A percentile compares a stretch with the other conserved stretches of the same genome.
Conservation (phyloP, 2,113 vertebrate species). For the Cololabis saira region DNA sequence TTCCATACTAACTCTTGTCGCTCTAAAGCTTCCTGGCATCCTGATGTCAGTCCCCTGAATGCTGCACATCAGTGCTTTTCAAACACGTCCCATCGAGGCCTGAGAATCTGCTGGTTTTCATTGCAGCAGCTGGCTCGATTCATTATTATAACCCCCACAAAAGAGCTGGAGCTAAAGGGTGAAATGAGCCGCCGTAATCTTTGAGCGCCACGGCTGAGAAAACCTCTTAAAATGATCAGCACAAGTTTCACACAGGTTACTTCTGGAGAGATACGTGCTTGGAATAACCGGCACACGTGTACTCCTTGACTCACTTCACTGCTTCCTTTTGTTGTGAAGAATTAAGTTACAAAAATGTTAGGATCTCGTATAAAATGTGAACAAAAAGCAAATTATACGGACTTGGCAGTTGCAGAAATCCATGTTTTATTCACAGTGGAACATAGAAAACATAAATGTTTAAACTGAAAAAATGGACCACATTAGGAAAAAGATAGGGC, state of each 20-base stretch:
- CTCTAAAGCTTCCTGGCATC: constrained; percentile 21
- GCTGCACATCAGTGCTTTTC: constrained; percentile 44
- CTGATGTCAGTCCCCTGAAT: constrained; percentile 34
- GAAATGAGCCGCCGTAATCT: constrained; percentile 35
- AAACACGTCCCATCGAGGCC: constrained; percentile 2
- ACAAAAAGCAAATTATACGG: no score
- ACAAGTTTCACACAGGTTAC: constrained; percentile 1
- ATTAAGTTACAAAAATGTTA: no score
- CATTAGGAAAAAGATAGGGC: no score
- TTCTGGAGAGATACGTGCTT: background rate
- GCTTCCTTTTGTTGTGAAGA: background rate
- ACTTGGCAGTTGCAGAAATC: no score
- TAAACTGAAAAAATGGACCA: no score
- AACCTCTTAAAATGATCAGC: constrained; percentile 3
- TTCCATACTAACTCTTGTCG: constrained; percentile 20
- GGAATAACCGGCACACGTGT: background rate
- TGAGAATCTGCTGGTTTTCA: constrained; percentile 31
- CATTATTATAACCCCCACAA: constrained; percentile 42
- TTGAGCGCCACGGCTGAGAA: constrained; percentile 6
- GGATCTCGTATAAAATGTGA: no score
- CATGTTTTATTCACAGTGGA: no score
- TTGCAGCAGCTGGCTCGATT: constrained; percentile 51
- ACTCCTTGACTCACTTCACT: background rate
- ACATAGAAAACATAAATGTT: no score
- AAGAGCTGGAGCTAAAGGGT: constrained; percentile 26